Evolutionary conservation across 1,140 invertebrate genomes (phyloP).

Genomic region (Pseudobourletiella spinata): DNA sequence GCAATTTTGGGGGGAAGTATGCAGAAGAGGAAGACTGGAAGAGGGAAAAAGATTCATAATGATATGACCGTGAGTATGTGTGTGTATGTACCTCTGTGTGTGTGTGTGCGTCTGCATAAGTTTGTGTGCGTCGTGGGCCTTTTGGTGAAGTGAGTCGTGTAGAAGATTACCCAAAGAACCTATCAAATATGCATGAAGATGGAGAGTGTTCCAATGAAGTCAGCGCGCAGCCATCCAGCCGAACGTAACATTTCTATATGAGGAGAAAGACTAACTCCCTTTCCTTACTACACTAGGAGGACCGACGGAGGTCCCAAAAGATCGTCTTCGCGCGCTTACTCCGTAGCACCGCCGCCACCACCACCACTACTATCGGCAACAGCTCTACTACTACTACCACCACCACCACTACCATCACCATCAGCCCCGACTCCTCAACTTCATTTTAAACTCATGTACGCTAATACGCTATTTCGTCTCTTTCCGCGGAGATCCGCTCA

Average conservation of each 20-base stretch:
- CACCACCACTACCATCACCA: too few relatives aligned
- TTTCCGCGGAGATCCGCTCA: neutral
- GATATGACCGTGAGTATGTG: conserved; percentile 30
- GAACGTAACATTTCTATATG: neutral
- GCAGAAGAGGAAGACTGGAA: conserved; percentile 9
- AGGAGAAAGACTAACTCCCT: conserved; percentile 14
- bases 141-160: conserved; percentile 23
- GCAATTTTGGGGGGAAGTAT: neutral
- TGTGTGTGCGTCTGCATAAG: too few relatives aligned
- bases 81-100: too few relatives aligned
- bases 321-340: conserved; percentile 1
- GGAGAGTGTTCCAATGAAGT: conserved; percentile 27
- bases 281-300: too few relatives aligned
- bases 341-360: neutral
- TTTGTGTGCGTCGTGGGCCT: conserved; percentile 12
- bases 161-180: conserved; percentile 35
- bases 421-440: conserved; percentile 1
- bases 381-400: neutral
- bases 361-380: too few relatives aligned
- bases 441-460: conserved; percentile 25
- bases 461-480: neutral
- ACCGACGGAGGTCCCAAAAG: conserved; percentile 13
- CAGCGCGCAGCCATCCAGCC: conserved; percentile 12
- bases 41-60: conserved; percentile 26
- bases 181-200: conserved; percentile 36